Evolutionary conservation across 2,113 vertebrate species (phyloP).

Genomic region (Tursiops truncatus): DNA sequence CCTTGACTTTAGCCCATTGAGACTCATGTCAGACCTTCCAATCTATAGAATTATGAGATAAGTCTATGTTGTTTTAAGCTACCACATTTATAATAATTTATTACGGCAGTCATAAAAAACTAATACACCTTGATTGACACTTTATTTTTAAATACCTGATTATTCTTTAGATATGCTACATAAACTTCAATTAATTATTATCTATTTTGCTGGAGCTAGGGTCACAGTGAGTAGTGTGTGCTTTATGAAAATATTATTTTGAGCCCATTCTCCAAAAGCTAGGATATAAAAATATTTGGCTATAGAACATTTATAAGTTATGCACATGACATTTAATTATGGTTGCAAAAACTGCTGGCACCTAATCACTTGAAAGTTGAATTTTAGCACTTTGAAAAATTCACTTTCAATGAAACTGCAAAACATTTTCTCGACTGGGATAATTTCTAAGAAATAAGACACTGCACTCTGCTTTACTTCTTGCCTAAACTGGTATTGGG

Average conservation of each 20-base stretch:
- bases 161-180: neutral
- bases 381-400: neutral
- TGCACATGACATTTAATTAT: neutral
- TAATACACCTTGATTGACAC: neutral
- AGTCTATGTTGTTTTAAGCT: neutral
- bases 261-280: neutral
- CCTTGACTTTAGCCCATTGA: neutral
- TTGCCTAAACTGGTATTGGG: neutral
- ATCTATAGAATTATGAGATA: neutral
- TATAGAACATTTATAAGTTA: neutral
- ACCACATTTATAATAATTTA: neutral
- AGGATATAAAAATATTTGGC: neutral
- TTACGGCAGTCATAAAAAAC: neutral
- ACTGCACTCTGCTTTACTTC: neutral
- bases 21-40: neutral
- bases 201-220: neutral
- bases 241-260: neutral
- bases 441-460: neutral
- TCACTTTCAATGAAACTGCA: neutral
- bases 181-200: neutral
- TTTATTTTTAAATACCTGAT: neutral
- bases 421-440: neutral
- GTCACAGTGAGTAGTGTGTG: neutral
- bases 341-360: neutral
- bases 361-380: neutral